phyloP scores from a whole-genome alignment of 2,888 invertebrate species.

The Tipula unca region DNA sequence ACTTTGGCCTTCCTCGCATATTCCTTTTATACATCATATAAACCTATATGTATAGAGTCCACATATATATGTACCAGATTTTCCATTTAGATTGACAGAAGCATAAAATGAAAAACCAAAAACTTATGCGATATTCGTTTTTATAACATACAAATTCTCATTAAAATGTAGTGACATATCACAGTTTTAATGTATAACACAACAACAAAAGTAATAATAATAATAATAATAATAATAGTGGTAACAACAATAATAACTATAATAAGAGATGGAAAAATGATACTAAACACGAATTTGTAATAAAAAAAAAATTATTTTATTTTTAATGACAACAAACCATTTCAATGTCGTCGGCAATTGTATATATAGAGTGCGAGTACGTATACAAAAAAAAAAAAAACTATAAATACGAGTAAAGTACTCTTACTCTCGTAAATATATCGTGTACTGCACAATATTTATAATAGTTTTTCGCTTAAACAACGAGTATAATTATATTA shows the following conservation, averaged over 20 bases:
- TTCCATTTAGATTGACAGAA: not conserved
- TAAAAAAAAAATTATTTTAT: not conserved
- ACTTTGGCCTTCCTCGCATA: not conserved
- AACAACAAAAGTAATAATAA: not conserved
- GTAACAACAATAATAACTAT: not conserved
- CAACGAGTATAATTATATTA: not conserved
- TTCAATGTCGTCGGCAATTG: constrained; percentile 14
- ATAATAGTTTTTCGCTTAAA: not conserved
- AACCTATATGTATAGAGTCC: not conserved
- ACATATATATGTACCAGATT: not conserved
- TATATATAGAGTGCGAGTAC: not conserved
- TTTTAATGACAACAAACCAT: constrained; percentile 9
- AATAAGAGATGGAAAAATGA: constrained; percentile 1
- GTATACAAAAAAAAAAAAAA: not conserved
- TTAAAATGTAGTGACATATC: not conserved
- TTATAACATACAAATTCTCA: not conserved
- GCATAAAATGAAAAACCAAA: not conserved
- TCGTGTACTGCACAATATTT: not conserved
- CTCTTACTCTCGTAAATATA: not conserved
- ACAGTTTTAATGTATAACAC: not conserved
- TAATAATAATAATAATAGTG: not conserved
- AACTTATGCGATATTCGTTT: not conserved
- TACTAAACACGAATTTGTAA: not conserved
- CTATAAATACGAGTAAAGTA: not conserved
- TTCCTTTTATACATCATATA: not conserved